Evolutionary conservation across 2,888 invertebrate genomes (phyloP), one percentile per base, ranked within the genome.

Genomic region (Hirtodrosophila cameraria): DNA sequence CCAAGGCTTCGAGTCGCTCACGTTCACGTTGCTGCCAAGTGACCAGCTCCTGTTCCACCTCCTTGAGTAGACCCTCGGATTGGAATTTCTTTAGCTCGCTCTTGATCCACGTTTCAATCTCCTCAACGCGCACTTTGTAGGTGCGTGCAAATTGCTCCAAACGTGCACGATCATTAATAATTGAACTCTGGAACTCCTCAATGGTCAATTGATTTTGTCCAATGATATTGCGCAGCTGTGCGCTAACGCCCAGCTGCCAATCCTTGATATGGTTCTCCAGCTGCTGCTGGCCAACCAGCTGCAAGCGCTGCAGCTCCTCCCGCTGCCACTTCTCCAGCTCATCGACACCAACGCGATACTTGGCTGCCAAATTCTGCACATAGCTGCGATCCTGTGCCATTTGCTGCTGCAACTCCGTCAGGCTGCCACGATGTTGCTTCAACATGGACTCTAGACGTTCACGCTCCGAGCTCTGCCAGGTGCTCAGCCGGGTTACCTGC

Each of bases 251-350:
- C 33, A 65, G 35, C 45, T 90, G 90, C 90, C 90, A 90, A 27
- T 88, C 88, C 59, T 90, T 86, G 15, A 90, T 77, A 5, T 89
- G 86, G 3, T 80, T 81, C 12, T 86, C 80, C 30, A 81, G 73
- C 23, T 85, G 83, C 31, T 79, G 83, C 20, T 85, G 86, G 0
- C 86, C 86, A 0, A 53, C 77, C 15, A 80, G 57, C 20, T 89
- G 87, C 30, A 90, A 66, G 2, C 90, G 85, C n/a, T 87, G 76
- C 39, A 90, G 35, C 42, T 90, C 90, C 15, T 85, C 69, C 3
- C 84, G 81, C 48, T 90, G 90, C 90, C 90, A 90, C 18, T 87
- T 85, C 53, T 89, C 90, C 5, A 90, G 68, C 27, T 90, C 90
- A 12, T 89, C 89, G 36, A 90, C 83, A 28, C 85, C 87, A 1